Evolutionary conservation across 2,113 vertebrate genomes (phyloP).

Genomic region (Galbula dea): DNA sequence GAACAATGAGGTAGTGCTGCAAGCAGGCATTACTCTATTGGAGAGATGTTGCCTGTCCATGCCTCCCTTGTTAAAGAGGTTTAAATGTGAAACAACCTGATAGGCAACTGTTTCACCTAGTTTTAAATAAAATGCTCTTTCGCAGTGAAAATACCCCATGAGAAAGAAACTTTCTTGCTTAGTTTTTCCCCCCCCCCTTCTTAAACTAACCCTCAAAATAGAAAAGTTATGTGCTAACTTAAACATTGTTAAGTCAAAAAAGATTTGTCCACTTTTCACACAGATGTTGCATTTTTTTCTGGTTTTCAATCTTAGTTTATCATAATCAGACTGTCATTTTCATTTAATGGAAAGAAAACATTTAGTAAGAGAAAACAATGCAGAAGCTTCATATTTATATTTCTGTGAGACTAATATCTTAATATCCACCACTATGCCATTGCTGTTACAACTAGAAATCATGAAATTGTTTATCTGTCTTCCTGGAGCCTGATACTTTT

Average conservation of each 20-base stretch:
- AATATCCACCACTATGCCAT: constrained; percentile 19
- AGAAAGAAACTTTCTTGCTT: not conserved
- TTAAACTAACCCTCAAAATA: not conserved
- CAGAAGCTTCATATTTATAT: constrained; percentile 28
- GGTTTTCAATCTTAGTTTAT: not conserved
- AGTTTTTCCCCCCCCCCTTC: too few relatives aligned
- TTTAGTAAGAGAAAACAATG: constrained; percentile 5
- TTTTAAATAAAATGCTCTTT: not conserved
- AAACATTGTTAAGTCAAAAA: not conserved
- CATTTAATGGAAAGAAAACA: not conserved
- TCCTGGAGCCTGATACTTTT: constrained; percentile 77
- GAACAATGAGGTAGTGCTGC: not conserved
- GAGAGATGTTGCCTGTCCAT: not conserved
- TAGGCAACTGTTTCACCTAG: not conserved
- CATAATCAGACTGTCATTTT: constrained; percentile 39
- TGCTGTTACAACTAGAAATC: constrained; percentile 60
- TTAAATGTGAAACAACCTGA: not conserved
- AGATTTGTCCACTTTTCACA: not conserved
- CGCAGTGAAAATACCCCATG: not conserved
- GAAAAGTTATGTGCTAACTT: not conserved
- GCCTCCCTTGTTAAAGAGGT: not conserved
- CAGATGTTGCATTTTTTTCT: not conserved
- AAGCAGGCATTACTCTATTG: not conserved
- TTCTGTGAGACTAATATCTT: constrained; percentile 27
- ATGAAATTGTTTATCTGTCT: constrained; percentile 69